A percentile compares a stretch with the other conserved stretches of the same genome.
Conservation (phyloP, 1,140 invertebrate species). For the Drosophila micromelanica region DNA sequence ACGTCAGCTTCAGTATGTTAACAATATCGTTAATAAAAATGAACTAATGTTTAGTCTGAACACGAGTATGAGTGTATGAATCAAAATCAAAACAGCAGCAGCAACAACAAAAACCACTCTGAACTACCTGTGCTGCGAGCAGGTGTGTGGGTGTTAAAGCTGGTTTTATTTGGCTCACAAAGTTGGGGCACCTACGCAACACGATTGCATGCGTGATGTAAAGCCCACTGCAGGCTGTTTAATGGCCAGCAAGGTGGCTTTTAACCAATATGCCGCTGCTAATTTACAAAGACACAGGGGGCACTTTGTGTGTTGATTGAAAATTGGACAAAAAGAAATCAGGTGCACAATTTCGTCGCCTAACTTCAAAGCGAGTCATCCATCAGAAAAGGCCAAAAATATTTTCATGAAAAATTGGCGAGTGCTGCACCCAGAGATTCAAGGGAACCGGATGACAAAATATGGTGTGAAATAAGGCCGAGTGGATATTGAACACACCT, state of each 20-base stretch:
- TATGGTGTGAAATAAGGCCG: conserved; percentile 13
- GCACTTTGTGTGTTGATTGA: conserved; percentile 52
- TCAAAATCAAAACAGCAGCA: background rate
- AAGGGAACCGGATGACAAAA: background rate
- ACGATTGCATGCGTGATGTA: conserved; percentile 57
- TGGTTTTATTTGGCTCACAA: conserved; percentile 35
- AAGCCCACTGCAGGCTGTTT: conserved; percentile 52
- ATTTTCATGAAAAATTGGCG: conserved; percentile 32
- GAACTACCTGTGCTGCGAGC: conserved; percentile 19
- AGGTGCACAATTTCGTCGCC: conserved; percentile 54
- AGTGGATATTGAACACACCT: conserved; percentile 25
- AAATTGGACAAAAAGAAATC: conserved; percentile 61
- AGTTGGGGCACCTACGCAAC: conserved; percentile 35
- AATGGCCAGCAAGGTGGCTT: conserved; percentile 49
- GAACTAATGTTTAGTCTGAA: background rate
- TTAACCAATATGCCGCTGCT: conserved; percentile 51
- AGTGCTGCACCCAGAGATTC: background rate
- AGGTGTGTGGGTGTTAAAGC: conserved; percentile 59
- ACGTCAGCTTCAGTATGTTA: background rate
- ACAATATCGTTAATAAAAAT: conserved; percentile 1
- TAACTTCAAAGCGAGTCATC: conserved; percentile 32
- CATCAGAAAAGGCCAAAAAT: conserved; percentile 24
- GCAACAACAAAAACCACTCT: background rate
- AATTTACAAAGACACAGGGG: conserved; percentile 46
- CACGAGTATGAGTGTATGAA: background rate